phyloP scores from a whole-genome alignment of 1,140 invertebrate genomes.

The Achroia grisella region DNA sequence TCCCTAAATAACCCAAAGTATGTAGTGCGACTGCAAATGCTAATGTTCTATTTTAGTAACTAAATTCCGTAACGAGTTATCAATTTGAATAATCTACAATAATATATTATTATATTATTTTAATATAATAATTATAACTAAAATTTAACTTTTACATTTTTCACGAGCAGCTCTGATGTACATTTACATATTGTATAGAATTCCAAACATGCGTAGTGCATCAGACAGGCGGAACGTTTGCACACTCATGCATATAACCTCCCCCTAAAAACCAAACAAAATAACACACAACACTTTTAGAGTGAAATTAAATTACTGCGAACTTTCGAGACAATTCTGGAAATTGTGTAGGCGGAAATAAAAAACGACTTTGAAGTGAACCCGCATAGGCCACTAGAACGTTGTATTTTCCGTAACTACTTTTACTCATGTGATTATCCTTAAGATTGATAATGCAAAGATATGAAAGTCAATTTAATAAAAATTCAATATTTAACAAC shows the following conservation, averaged over 20 bases:
- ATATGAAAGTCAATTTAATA: not conserved
- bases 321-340: slow-evolving; percentile 1
- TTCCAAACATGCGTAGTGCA: slow-evolving; percentile 5
- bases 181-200: not conserved
- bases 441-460: too few species aligned
- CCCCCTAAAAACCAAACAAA: slow-evolving; percentile 11
- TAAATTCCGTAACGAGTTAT: too few species aligned
- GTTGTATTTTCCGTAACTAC: too few species aligned
- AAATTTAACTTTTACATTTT: too few species aligned
- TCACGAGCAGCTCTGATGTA: not conserved
- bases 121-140: too few species aligned
- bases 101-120: too few species aligned
- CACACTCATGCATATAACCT: slow-evolving; percentile 8
- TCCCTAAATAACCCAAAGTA: too few species aligned
- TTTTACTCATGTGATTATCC: too few species aligned
- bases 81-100: too few species aligned
- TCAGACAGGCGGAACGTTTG: slow-evolving; percentile 10
- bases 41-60: too few species aligned
- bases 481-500: not conserved
- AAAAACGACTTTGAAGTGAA: not conserved
- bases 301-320: slow-evolving; percentile 9
- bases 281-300: slow-evolving; percentile 16
- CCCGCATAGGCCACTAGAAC: too few species aligned
- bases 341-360: not conserved
- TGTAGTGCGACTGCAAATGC: too few species aligned